Base-by-base conservation (phyloP, 2,888 invertebrate species). In the Gryllus longicercus region DNA sequence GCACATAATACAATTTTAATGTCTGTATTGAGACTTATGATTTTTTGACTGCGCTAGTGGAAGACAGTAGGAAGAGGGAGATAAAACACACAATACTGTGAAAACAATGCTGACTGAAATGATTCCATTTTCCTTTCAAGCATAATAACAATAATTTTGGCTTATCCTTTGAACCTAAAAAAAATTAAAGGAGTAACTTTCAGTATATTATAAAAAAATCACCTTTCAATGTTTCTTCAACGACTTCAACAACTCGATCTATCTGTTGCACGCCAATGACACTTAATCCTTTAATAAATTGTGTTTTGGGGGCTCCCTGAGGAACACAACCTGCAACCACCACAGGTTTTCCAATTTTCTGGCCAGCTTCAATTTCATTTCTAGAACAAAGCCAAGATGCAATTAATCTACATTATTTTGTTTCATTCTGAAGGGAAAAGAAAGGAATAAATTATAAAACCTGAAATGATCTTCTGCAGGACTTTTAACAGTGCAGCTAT, bases 191-290 rank as follows among this genome's bases (percentile, higher is more conserved):
- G 8, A 38, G 38, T 38, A 38, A 8, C 8, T 38, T 38, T 38
- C 5, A 38, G 38, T 38, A 38, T 8, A 38, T 38, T 38, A 38
- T 38, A 38, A 38, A 38, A 1, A 38, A 38, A 63, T n/a, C 85
- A 89, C 96, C 98, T 90, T 98, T 98, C 0, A 99, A 87, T 0
- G 98, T 97, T 88, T 99, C 98, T 86, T 99, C 99, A 0, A 99
- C 98, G 0, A 99, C 96, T 88, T 99, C 98, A 0, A 98, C 95
- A 2, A 99, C 96, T 82, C 98, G 90, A 86, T 99, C 98, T 82
- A 99, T 99, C 89, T 99, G 99, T 85, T 99, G 98, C 0, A 99
- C 98, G 0, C 99, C 99, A n/a, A 99, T 94, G 1, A 98, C 91
- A 84, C 98, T 98, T 12, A 98, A 89, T 0, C 96, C 95, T 85